A percentile compares a stretch with the other conserved stretches of the same genome.
Evolutionary conservation across 1,140 invertebrate genomes (phyloP).

Genomic region (Papilio helenus): DNA sequence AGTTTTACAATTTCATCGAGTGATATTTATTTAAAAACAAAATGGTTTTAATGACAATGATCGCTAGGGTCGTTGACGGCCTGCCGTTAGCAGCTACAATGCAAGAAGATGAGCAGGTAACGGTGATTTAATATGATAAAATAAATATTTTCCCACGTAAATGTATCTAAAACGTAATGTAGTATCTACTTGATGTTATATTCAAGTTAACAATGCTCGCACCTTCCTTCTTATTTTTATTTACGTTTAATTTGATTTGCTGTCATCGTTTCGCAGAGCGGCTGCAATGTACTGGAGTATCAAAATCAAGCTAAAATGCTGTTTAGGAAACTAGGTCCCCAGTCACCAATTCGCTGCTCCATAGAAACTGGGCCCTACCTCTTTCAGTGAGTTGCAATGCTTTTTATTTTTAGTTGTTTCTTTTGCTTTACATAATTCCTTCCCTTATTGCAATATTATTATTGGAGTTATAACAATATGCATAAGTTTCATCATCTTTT

Average conservation of each 20-base stretch:
- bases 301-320: constrained; percentile 99
- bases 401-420: constrained; percentile 63
- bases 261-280: constrained; percentile 87
- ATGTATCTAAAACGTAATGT: constrained; percentile 8
- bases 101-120: constrained; percentile 98
- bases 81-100: constrained; percentile 97
- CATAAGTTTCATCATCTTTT: constrained; percentile 22
- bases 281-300: constrained; percentile 96
- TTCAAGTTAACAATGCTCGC: not conserved
- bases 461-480: not conserved
- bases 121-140: constrained; percentile 7
- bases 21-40: constrained; percentile 65
- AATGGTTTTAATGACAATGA: constrained; percentile 99
- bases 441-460: constrained; percentile 10
- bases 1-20: constrained; percentile 53
- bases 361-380: constrained; percentile 98
- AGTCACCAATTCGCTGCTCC: constrained; percentile 95
- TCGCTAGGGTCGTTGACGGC: constrained; percentile 96
- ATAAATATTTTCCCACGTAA: constrained; percentile 24
- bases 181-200: not conserved
- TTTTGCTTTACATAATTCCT: constrained; percentile 41
- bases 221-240: constrained; percentile 42
- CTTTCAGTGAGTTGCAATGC: constrained; percentile 95
- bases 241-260: constrained; percentile 70
- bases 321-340: constrained; percentile 94